phyloP scores from a whole-genome alignment of 2,888 invertebrate genomes.

The Eristalis arbustorum region DNA sequence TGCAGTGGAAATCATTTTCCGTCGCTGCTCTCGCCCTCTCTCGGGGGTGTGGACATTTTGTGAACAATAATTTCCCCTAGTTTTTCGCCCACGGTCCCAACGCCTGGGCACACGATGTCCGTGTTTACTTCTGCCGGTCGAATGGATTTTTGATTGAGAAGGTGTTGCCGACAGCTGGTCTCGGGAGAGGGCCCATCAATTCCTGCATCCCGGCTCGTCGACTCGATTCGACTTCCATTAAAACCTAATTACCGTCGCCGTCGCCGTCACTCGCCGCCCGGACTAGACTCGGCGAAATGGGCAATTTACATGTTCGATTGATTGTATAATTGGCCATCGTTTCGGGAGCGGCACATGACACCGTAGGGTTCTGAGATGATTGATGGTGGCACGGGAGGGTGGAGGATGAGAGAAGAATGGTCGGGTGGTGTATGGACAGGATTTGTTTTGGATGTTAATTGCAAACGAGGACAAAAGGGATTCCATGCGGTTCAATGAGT shows the following conservation, averaged over 20 bases:
- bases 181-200: not conserved
- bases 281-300: constrained; percentile 30
- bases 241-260: constrained; percentile 54
- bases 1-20: not conserved
- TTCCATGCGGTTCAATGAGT: not conserved
- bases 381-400: constrained; percentile 37
- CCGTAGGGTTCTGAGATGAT: constrained; percentile 38
- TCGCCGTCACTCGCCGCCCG: constrained; percentile 11
- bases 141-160: constrained; percentile 67
- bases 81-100: not conserved
- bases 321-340: constrained; percentile 63
- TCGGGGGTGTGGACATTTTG: not conserved
- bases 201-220: constrained; percentile 10
- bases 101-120: not conserved
- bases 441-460: constrained; percentile 40
- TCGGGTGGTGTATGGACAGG: constrained; percentile 48
- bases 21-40: not conserved
- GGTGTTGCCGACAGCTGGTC: constrained; percentile 63
- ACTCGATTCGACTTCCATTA: constrained; percentile 46
- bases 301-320: constrained; percentile 67
- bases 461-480: not conserved
- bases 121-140: constrained; percentile 60
- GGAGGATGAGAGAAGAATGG: no score
- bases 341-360: not conserved
- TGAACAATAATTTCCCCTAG: constrained; percentile 18